Base-by-base conservation (phyloP, 2,113 vertebrate species). In the Chaetodon trifascialis region DNA sequence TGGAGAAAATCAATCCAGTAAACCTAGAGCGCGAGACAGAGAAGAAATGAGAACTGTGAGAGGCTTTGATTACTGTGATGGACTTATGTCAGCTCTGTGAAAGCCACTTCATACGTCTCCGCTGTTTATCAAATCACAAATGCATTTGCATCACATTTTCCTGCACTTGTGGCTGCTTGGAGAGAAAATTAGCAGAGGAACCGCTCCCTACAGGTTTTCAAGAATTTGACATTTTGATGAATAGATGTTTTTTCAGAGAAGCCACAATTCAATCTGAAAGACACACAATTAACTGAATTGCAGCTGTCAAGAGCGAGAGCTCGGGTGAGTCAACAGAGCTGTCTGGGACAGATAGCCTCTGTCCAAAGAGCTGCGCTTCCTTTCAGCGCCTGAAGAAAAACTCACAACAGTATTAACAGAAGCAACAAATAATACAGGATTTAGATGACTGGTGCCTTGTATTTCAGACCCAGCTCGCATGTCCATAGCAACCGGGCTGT, bases 1-100 rank as follows among this genome's bases (percentile, higher is more conserved):
- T 74, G 87, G 82, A 86, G 86, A 88, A 81, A 91, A 93, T 91
- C 86, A 90, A 92, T 92, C 84, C 63, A 44, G 69, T 80, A 59
- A 66, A 85, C 86, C 78, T 40, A 69, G 78, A 69, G 67, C 73
- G 46, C 7, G 68, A 23, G 71, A 25, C 70, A 64, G 67, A 64
- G 55, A 65, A 84, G 79, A 86, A 88, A 89, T 79, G 86, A 84
- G 87, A 90, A 74, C 56, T 4, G 19, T 46, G 74, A 77, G 88
- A 82, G 73, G 78, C 88, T 86, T 83, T 90, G 83, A 92, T 90
- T 91, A 87, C 79, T 84, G 77, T 87, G 85, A 87, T 74, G 76
- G 91, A 89, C 89, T 82, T 76, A 84, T 83, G 84, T 84, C 86
- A 36, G 77, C 81, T 59, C 79, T 44, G 60, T 14, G 0, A 70